Conservation (phyloP, 2,797 vertebrate species). For the Cirrhinus mrigala region DNA sequence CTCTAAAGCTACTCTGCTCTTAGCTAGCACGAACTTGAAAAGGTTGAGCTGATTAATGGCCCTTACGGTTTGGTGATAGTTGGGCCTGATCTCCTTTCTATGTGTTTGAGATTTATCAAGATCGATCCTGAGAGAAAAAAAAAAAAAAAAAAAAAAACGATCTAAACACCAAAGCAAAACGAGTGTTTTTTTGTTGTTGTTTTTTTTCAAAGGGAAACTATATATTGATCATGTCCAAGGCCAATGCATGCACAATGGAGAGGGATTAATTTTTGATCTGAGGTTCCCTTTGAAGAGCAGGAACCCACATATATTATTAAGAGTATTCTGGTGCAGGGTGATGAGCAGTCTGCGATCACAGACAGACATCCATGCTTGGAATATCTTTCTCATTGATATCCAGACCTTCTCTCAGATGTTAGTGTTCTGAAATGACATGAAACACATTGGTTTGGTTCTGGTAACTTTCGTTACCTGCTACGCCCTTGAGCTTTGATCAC, state of each 20-base stretch:
- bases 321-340: constrained; percentile 22
- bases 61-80: not conserved
- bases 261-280: constrained; percentile 48
- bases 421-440: constrained; percentile 17
- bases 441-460: constrained; percentile 6
- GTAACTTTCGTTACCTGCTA: constrained; percentile 10
- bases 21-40: constrained; percentile 34
- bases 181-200: not conserved
- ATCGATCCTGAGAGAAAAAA: not conserved
- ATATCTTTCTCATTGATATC: constrained; percentile 25
- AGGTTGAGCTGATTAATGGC: constrained; percentile 25
- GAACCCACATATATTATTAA: constrained; percentile 51
- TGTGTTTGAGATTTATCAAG: not conserved
- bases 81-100: not conserved
- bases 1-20: constrained; percentile 18
- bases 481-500: constrained; percentile 32
- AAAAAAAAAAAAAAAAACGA: not conserved
- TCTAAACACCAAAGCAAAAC: constrained; percentile 12
- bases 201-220: constrained; percentile 19
- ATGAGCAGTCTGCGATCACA: constrained; percentile 43
- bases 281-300: constrained; percentile 50
- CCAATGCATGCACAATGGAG: constrained; percentile 28
- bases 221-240: constrained; percentile 36
- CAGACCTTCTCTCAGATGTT: not conserved
- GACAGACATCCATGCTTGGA: constrained; percentile 36